Evolutionary conservation across 2,797 vertebrate genomes (phyloP).

Genomic region (Emys orbicularis): DNA sequence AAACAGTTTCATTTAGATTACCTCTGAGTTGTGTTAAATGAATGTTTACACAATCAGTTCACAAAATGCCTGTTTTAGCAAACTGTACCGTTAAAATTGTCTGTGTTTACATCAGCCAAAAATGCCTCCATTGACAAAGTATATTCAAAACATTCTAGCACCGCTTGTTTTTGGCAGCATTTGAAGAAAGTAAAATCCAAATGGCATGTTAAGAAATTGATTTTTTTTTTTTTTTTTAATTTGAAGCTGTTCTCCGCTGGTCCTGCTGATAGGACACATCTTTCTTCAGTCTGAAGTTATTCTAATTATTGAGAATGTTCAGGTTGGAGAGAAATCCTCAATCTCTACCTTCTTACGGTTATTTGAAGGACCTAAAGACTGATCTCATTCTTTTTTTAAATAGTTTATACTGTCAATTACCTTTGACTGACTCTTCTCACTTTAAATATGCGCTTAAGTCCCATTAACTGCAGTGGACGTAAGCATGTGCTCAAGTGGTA

Average conservation of each 20-base stretch:
- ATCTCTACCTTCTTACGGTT: not conserved
- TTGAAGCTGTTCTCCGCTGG: not conserved
- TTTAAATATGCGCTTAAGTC: not conserved
- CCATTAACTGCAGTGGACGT: not conserved
- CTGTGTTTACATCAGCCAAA: not conserved
- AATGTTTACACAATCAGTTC: not conserved
- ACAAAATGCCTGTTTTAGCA: not conserved
- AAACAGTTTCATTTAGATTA: not conserved
- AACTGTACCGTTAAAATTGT: not conserved
- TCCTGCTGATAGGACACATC: not conserved
- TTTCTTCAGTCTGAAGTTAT: not conserved
- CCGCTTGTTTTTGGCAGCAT: not conserved
- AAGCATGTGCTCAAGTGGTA: not conserved
- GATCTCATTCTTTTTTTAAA: not conserved
- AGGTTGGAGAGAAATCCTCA: not conserved
- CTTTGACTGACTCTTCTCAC: not conserved
- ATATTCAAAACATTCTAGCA: not conserved
- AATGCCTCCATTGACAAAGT: not conserved
- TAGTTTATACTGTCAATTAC: not conserved
- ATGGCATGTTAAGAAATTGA: rapidly evolving
- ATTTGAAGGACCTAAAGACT: not conserved
- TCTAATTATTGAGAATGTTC: not conserved
- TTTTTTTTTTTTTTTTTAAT: not conserved
- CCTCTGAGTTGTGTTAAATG: not conserved
- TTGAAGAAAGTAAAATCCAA: not conserved